Evolutionary conservation across 2,888 invertebrate species (phyloP), one percentile per base, ranked within the genome.

Genomic region (Ferdinandea cuprea): DNA sequence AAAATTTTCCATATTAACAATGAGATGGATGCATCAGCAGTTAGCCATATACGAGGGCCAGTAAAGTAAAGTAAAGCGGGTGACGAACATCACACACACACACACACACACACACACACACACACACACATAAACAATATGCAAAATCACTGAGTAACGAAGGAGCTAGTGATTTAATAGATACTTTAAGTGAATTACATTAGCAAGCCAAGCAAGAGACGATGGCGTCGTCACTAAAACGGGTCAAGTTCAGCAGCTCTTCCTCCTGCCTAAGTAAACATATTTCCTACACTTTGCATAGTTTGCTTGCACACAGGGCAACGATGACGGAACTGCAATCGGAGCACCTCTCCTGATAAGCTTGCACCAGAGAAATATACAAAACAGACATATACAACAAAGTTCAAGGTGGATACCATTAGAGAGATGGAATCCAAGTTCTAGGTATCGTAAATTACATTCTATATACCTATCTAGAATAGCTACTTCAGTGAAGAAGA

Each of bases 401-500:
- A 72, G 78, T 76, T 81, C 80, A 81, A 81, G 80, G 80, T 81
- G 46, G 69, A 59, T 52, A 71, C 80, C 80, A 81, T 81, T 76
- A 76, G 65, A 52, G 80, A 54, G 69, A 25, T 25, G 25, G 59
- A 65, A 52, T 58, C 54, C 32, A 35, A 48, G 19, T 35, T 52
- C 30, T 21, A 56, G 30, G 35, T 63, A 11, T 0, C 13, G 15
- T 44, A 17, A 59, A 58, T 58, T 28, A n/a, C 17, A 13, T 25
- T 40, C 48, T 11, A 48, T 21, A 30, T 19, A 19, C 13, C 30
- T 25, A 15, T 9, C 8, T 3, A 6, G 9, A n/a, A 15, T 19
- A 8, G 6, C 50, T 15, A 17, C 52, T 28, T 15, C 8, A 11
- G 8, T 32, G 28, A 52, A 25, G 30, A 21, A 42, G 17, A 5